Conservation (phyloP, 2,113 vertebrate genomes). For the Microcebus griseorufus region DNA sequence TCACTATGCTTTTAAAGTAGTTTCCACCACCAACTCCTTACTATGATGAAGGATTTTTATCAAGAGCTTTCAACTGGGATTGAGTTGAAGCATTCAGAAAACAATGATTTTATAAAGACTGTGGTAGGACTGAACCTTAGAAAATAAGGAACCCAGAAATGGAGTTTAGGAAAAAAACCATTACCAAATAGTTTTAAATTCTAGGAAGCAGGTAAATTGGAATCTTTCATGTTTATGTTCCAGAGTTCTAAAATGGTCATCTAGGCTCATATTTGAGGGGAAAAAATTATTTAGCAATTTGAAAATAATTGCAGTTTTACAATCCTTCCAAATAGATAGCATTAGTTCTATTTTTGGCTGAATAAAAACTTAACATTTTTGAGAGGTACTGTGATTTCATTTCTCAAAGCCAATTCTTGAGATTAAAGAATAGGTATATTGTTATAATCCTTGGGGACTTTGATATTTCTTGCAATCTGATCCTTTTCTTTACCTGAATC, state of each 20-base stretch:
- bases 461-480: not conserved
- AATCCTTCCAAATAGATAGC: not conserved
- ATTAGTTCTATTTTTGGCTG: not conserved
- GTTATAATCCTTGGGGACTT: not conserved
- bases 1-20: not conserved
- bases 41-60: not conserved
- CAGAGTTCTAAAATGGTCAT: not conserved
- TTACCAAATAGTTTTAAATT: not conserved
- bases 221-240: not conserved
- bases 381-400: not conserved
- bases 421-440: not conserved
- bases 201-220: not conserved
- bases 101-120: not conserved
- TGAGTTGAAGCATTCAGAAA: conserved; percentile 30
- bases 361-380: not conserved
- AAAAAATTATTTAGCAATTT: not conserved
- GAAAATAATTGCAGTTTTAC: conserved; percentile 19
- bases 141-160: not conserved
- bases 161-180: not conserved
- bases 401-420: not conserved
- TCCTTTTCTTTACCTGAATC: not conserved
- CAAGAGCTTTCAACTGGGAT: not conserved
- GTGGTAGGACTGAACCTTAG: not conserved
- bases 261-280: not conserved
- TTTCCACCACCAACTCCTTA: not conserved